These are phyloP conservation scores for Ladona fulva DNA, from an alignment of 1,140 invertebrate species.

Conservation along the genomic window DNA sequence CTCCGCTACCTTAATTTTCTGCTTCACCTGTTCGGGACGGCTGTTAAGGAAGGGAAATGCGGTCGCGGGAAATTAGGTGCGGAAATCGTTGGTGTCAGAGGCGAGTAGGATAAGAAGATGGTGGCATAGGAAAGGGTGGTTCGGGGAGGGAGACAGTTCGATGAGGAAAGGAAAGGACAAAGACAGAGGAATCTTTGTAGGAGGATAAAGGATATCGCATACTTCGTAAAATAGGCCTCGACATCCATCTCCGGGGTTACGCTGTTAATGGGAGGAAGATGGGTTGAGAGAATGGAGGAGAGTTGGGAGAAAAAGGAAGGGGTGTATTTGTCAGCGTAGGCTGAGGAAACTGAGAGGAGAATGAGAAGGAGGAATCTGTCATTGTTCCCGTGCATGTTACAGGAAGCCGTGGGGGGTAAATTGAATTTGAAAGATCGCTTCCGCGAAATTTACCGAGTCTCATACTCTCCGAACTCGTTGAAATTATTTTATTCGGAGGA, in stretches of 20 bases:
- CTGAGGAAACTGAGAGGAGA: not conserved
- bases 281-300: not conserved
- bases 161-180: not conserved
- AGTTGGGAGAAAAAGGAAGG: too few relatives aligned
- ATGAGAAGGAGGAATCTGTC: not conserved
- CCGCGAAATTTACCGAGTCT: not conserved
- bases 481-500: too few relatives aligned
- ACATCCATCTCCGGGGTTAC: not conserved
- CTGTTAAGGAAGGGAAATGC: too few relatives aligned
- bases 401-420: not conserved
- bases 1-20: too few relatives aligned
- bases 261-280: not conserved
- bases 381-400: conserved; percentile 8
- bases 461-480: too few relatives aligned
- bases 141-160: not conserved
- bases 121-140: not conserved
- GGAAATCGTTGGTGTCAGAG: not conserved
- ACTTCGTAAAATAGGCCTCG: not conserved
- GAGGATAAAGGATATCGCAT: not conserved
- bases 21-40: too few relatives aligned
- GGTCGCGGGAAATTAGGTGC: too few relatives aligned
- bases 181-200: not conserved
- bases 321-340: not conserved
- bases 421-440: not conserved
- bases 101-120: not conserved